phyloP scores from a whole-genome alignment of 2,113 vertebrate genomes.

The Campylomormyrus numenius region DNA sequence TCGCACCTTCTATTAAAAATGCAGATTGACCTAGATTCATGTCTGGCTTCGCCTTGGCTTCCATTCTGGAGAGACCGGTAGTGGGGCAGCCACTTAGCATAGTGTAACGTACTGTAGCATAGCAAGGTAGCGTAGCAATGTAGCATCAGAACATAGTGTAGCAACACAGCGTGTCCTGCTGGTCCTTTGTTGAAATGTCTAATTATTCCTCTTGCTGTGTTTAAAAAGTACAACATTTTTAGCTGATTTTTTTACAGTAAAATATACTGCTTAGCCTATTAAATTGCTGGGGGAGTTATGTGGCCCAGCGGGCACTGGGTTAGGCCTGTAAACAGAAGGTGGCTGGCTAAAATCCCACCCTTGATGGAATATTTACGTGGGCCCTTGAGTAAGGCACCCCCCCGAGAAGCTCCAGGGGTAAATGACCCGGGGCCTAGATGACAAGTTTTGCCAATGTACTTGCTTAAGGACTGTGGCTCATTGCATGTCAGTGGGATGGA shows the following conservation, averaged over 20 bases:
- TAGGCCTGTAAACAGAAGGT: not conserved
- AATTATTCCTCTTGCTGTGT: not conserved
- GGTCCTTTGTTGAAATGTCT: not conserved
- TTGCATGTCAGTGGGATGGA: not conserved
- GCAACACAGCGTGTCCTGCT: not conserved
- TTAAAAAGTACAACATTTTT: not conserved
- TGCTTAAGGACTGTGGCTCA: not conserved
- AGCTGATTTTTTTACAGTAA: not conserved
- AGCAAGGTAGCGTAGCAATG: not conserved
- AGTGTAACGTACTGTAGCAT: not conserved
- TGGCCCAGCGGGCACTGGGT: not conserved
- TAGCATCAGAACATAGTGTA: not conserved
- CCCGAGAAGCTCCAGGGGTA: not conserved
- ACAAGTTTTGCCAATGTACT: not conserved
- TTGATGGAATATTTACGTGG: not conserved
- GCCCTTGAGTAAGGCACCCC: not conserved
- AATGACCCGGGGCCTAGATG: not conserved
- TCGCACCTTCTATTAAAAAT: constrained; percentile 36
- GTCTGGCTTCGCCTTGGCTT: constrained; percentile 29
- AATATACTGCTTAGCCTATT: not conserved
- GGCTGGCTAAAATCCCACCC: not conserved
- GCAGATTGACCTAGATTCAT: constrained; percentile 31
- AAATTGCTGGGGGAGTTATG: not conserved
- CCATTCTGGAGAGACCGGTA: not conserved
- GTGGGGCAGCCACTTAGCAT: not conserved